phyloP scores from a whole-genome alignment of 2,888 invertebrate genomes.

The Microctonus hyperodae region DNA sequence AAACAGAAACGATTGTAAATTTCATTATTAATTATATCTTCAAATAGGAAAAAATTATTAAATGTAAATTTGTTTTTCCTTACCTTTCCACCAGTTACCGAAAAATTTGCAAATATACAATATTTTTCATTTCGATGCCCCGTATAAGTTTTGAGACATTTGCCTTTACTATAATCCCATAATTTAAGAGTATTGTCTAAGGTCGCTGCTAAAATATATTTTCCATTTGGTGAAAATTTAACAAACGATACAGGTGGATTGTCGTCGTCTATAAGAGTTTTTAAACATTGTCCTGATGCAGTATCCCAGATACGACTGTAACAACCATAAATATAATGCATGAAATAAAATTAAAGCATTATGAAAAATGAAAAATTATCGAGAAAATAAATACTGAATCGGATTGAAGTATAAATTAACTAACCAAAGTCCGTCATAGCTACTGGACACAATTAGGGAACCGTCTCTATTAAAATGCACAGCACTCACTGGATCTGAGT shows the following conservation, averaged over 20 bases:
- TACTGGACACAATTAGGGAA: constrained; percentile 96
- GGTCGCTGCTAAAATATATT: constrained; percentile 98
- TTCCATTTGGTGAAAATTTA: constrained; percentile 99
- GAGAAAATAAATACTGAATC: background rate
- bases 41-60: too few relatives aligned
- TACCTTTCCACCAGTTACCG: constrained; percentile 99
- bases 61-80: constrained; percentile 39
- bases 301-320: constrained; percentile 99
- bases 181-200: constrained; percentile 97
- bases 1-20: constrained; percentile 40
- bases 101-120: constrained; percentile 99
- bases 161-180: constrained; percentile 99
- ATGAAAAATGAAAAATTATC: background rate
- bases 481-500: constrained; percentile 99
- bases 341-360: too few relatives aligned
- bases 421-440: constrained; percentile 98
- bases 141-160: constrained; percentile 97
- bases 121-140: constrained; percentile 99
- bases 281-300: constrained; percentile 97
- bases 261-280: constrained; percentile 98
- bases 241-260: constrained; percentile 99
- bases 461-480: constrained; percentile 99
- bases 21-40: background rate
- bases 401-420: constrained; percentile 44
- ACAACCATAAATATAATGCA: constrained; percentile 55